Evolutionary conservation across 1,140 invertebrate species (phyloP).

Genomic region (Pogonomyrmex barbatus): DNA sequence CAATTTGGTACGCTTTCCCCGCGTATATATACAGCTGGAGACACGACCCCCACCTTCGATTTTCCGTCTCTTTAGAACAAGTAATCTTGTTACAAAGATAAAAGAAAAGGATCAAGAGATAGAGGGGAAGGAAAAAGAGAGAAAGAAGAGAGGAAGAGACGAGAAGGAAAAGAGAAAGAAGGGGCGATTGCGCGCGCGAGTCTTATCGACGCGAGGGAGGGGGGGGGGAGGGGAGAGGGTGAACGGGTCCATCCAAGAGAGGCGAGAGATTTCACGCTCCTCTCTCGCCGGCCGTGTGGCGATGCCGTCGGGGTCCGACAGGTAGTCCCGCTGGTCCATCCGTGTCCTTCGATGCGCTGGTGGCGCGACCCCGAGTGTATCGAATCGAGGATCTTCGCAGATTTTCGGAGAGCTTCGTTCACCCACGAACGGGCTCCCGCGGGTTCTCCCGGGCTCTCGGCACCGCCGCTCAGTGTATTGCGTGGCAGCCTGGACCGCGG

Average conservation of each 20-base stretch:
- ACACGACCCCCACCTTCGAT: not conserved
- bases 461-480: conserved; percentile 71
- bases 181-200: not conserved
- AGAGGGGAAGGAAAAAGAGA: not conserved
- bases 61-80: conserved; percentile 16
- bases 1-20: conserved; percentile 37
- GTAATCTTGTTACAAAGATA: conserved; percentile 15
- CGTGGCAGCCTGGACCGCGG: conserved; percentile 75
- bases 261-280: conserved; percentile 24
- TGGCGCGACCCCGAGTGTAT: conserved; percentile 76
- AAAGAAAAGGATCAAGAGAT: not conserved
- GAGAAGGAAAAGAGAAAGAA: not conserved
- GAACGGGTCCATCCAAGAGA: conserved; percentile 22
- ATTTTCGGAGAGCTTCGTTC: conserved; percentile 81
- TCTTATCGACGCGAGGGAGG: conserved; percentile 2
- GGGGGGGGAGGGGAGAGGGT: too few relatives aligned
- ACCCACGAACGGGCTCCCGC: conserved; percentile 66
- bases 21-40: not conserved
- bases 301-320: conserved; percentile 48
- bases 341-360: conserved; percentile 66
- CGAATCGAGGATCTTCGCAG: conserved; percentile 83
- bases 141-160: not conserved
- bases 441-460: conserved; percentile 75
- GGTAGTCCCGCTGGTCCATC: conserved; percentile 56
- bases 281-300: not conserved